These are phyloP conservation scores for Gorsachius goisagi DNA, from an alignment of 2,113 vertebrate genomes.

Conservation along the genomic window DNA sequence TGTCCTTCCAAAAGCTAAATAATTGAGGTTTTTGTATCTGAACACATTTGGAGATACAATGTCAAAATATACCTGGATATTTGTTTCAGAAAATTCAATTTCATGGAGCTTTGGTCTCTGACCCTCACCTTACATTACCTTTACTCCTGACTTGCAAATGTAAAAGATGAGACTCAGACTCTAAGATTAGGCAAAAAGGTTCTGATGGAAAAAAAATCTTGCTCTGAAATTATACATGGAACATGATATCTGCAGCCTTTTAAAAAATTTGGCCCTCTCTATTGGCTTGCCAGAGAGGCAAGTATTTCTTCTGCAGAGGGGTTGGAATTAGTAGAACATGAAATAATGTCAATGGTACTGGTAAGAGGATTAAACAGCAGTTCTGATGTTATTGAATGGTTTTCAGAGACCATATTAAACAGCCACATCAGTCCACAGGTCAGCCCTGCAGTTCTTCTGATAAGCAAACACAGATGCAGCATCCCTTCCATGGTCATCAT, in stretches of 20 bases:
- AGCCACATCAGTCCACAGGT: slow-evolving; percentile 25
- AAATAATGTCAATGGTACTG: slow-evolving; percentile 41
- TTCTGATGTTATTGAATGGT: slow-evolving; percentile 41
- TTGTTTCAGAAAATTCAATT: background rate
- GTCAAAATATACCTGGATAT: background rate
- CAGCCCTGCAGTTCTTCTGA: background rate
- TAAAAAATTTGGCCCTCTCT: background rate
- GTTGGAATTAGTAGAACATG: slow-evolving; percentile 34
- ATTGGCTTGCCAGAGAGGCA: background rate
- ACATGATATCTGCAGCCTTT: background rate
- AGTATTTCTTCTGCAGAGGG: slow-evolving; percentile 15
- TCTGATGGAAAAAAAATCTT: background rate
- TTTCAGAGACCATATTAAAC: slow-evolving; percentile 51
- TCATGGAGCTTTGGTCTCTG: background rate
- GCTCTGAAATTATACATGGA: background rate
- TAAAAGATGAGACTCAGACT: background rate
- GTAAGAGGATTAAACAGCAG: slow-evolving; percentile 58
- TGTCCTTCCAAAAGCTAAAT: background rate
- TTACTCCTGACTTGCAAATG: background rate
- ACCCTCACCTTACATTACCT: background rate
- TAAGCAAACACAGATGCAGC: slow-evolving; percentile 44
- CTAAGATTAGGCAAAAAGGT: background rate
- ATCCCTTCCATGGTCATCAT: slow-evolving; percentile 9
- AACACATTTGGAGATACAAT: background rate
- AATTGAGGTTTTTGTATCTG: background rate